These are phyloP conservation scores for Phocoena phocoena DNA, from an alignment of 2,113 vertebrate genomes.

Conservation along the genomic window DNA sequence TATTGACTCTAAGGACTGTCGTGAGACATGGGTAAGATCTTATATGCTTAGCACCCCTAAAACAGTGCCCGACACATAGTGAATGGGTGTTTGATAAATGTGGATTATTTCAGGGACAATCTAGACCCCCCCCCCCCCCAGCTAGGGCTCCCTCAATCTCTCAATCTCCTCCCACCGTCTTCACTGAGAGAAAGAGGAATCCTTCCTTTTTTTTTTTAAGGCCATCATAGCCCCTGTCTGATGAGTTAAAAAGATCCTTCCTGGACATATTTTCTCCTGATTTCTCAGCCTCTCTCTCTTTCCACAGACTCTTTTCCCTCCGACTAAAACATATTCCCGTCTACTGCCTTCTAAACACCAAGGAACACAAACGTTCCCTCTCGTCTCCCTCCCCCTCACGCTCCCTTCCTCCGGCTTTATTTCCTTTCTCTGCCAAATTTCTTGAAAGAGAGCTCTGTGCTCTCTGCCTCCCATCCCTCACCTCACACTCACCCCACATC, in stretches of 20 bases:
- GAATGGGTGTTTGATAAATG: not conserved
- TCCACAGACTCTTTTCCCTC: not conserved
- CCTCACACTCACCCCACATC: not conserved
- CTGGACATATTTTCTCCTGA: not conserved
- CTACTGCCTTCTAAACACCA: constrained; percentile 58
- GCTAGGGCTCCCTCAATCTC: not conserved
- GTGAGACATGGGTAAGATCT: not conserved
- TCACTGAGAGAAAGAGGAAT: not conserved
- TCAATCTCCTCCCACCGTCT: not conserved
- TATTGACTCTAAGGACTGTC: not conserved
- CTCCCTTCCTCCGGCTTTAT: not conserved
- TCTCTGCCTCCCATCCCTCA: not conserved
- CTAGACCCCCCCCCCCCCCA: not conserved
- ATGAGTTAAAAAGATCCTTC: not conserved
- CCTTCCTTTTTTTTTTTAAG: not conserved
- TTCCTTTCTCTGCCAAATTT: constrained; percentile 47
- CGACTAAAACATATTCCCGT: not conserved
- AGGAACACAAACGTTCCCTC: not conserved
- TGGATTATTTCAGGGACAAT: not conserved
- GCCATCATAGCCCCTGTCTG: not conserved
- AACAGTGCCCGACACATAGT: not conserved
- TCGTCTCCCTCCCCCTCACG: not conserved
- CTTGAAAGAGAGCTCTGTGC: constrained; percentile 67
- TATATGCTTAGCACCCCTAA: not conserved
- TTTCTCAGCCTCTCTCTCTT: not conserved